phyloP scores from a whole-genome alignment of 2,888 invertebrate species.

The Dioctria linearis region DNA sequence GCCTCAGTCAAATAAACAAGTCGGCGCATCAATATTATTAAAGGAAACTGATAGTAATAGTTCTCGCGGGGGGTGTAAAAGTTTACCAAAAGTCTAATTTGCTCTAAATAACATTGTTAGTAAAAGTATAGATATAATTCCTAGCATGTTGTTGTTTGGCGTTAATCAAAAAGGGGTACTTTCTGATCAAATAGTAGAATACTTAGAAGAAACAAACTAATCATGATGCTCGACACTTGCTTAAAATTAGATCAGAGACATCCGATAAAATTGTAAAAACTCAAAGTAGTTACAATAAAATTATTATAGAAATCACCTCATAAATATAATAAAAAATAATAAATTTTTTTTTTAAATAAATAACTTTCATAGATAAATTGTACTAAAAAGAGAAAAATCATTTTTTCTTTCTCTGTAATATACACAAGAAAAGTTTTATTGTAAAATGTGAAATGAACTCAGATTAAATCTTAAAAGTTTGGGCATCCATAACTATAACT shows the following conservation, averaged over 20 bases:
- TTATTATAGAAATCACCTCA: too few relatives aligned
- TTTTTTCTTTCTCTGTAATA: too few relatives aligned
- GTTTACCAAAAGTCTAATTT: slow-evolving; percentile 60
- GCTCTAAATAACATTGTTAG: slow-evolving; percentile 61
- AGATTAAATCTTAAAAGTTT: too few relatives aligned
- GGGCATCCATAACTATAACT: too few relatives aligned
- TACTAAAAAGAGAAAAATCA: too few relatives aligned
- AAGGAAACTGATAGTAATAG: slow-evolving; percentile 47
- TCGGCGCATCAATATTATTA: slow-evolving; percentile 49
- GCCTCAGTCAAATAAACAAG: slow-evolving; percentile 52
- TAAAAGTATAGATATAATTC: slow-evolving; percentile 61
- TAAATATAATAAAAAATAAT: too few relatives aligned
- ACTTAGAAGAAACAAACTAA: slow-evolving; percentile 51
- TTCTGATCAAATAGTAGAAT: slow-evolving; percentile 58
- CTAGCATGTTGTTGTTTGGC: slow-evolving; percentile 55
- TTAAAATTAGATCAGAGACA: slow-evolving; percentile 55
- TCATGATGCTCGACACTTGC: neutral
- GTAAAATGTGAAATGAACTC: too few relatives aligned
- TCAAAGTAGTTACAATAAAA: slow-evolving; percentile 56
- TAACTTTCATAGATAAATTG: too few relatives aligned
- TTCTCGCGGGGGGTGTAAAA: slow-evolving; percentile 47
- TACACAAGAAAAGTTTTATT: too few relatives aligned
- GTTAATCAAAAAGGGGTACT: slow-evolving; percentile 60
- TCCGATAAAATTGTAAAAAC: slow-evolving; percentile 58
- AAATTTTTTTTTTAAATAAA: too few relatives aligned